Conservation (phyloP, 2,113 vertebrate species). For the Potamarius usumacintae region DNA sequence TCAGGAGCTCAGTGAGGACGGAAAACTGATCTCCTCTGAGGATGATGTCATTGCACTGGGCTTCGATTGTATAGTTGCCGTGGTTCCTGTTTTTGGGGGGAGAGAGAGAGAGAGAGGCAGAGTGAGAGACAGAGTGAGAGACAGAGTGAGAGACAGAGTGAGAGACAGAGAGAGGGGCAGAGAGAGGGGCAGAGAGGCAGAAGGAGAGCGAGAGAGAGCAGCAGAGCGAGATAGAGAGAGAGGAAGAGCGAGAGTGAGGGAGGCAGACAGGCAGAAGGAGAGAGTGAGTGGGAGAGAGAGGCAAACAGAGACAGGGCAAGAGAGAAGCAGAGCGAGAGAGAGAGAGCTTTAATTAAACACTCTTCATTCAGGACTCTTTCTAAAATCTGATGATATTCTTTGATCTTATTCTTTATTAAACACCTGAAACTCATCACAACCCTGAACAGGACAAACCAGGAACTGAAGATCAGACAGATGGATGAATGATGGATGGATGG, state of each 20-base stretch:
- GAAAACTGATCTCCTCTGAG: neutral
- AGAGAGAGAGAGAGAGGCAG: neutral
- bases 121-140: neutral
- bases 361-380: no score
- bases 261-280: no score
- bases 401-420: no score
- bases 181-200: neutral
- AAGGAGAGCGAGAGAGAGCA: neutral
- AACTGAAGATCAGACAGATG: no score
- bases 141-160: neutral
- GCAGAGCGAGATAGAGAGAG: neutral
- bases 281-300: neutral
- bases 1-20: conserved; percentile 2
- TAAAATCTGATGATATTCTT: no score
- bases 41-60: no score
- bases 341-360: no score
- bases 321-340: neutral
- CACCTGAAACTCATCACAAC: no score
- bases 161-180: neutral
- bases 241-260: neutral
- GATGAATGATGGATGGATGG: no score
- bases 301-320: neutral
- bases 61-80: no score
- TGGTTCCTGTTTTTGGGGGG: no score
- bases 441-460: no score